Evolutionary conservation across 1,140 invertebrate genomes (phyloP).

Genomic region (Aethina tumida): DNA sequence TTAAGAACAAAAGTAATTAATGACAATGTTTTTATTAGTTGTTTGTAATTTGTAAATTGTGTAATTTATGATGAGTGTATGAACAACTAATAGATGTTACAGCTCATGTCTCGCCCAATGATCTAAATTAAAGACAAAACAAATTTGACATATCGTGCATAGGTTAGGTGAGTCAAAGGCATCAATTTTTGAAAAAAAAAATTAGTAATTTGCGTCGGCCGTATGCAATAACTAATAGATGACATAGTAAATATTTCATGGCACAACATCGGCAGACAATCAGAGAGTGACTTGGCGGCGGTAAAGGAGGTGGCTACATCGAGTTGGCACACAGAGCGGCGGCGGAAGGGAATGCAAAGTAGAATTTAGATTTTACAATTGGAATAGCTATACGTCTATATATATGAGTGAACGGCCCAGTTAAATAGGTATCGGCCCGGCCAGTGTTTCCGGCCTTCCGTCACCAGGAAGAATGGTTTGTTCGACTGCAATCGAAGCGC

Average conservation of each 20-base stretch:
- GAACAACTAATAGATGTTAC: too few species aligned
- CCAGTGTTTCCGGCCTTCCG: slow-evolving; percentile 14
- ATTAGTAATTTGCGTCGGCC: too few species aligned
- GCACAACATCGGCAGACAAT: slow-evolving; percentile 10
- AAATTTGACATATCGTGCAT: too few species aligned
- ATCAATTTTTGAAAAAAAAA: too few species aligned
- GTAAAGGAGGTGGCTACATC: too few species aligned
- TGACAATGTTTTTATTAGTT: too few species aligned
- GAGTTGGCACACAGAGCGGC: not conserved
- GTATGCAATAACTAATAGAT: not conserved
- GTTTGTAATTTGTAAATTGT: too few species aligned
- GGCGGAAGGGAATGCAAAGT: slow-evolving; percentile 31
- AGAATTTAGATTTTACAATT: slow-evolving; percentile 35
- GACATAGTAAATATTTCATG: slow-evolving; percentile 10
- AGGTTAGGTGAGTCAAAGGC: too few species aligned
- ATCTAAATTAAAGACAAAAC: too few species aligned
- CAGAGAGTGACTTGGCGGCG: slow-evolving; percentile 10
- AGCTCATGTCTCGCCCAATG: too few species aligned
- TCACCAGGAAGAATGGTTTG: slow-evolving; percentile 24
- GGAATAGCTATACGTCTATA: slow-evolving; percentile 34
- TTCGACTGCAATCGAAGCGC: slow-evolving; percentile 34
- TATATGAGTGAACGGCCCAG: slow-evolving; percentile 28
- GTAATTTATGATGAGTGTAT: too few species aligned
- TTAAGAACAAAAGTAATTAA: too few species aligned
- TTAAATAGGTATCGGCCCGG: slow-evolving; percentile 17